Evolutionary conservation across 1,140 invertebrate species (phyloP), one percentile per base, ranked within the genome.

Genomic region (Popillia japonica): DNA sequence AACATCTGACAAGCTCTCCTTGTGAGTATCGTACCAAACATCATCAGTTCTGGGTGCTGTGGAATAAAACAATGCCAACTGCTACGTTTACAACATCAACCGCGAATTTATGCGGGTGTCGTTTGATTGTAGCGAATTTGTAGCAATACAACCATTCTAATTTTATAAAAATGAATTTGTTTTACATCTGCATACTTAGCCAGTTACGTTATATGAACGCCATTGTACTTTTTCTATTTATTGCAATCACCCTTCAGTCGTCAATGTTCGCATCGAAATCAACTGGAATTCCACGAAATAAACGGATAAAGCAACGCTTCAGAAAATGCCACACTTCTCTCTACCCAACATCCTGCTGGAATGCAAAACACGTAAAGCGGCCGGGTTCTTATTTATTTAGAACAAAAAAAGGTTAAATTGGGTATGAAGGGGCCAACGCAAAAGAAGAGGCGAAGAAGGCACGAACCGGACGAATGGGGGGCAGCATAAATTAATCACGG

Each of bases 381-480:
- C 22, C 61, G 61, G 61, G 61, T 68, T 68, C 61, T 68, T 68
- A 68, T 68, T 68, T 68, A 68, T 68, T 68, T 68, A 68, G 61
- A 68, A 68, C 61, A 68, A 68, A 68, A 55, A 68, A 68, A 68
- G 61, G 61, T 68, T 68, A 68, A 68, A 68, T 68, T 68, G 61
- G 61, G 61, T 68, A 68, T 68, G 61, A 68, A 68, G 61, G 27
- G 22, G 61, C 17, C 61, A 27, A 10, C 61, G 61, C 48, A 55
- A 17, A 55, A 55, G 48, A 48, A 48, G 44, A 55, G 17, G 48
- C 20, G 61, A 7, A 17, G 61, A 68, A 68, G 61, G 20, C 61
- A 27, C 20, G 61, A 10, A 68, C 61, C 61, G 61, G 61, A 68
- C 61, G 61, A 68, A 68, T 68, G 27, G 61, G 61, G 61, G 22